A percentile compares a stretch with the other conserved stretches of the same genome.
Conservation (phyloP, 2,797 vertebrate species). For the Macropus fuliginosus region DNA sequence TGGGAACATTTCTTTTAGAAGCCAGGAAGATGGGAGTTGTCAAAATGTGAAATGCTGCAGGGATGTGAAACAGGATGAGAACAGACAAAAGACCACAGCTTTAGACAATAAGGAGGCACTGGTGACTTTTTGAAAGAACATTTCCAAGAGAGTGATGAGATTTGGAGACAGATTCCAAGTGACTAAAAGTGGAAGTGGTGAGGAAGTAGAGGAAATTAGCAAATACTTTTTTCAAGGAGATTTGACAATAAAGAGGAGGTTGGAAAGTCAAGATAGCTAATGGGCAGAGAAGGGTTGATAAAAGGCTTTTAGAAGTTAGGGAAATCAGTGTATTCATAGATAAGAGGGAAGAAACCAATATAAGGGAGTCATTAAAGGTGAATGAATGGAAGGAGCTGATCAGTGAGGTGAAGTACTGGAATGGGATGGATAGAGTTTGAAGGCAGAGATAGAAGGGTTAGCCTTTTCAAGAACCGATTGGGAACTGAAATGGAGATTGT, state of each 20-base stretch:
- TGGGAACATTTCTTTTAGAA: not conserved
- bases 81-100: not conserved
- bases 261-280: not conserved
- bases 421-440: not conserved
- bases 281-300: not conserved
- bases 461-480: not conserved
- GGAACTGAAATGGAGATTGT: not conserved
- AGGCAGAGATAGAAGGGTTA: not conserved
- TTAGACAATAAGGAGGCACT: not conserved
- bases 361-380: not conserved
- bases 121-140: not conserved
- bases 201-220: not conserved
- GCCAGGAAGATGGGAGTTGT: not conserved
- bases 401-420: not conserved
- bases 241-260: not conserved
- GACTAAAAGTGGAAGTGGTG: not conserved
- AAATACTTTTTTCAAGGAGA: not conserved
- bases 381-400: not conserved
- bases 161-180: not conserved
- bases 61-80: not conserved
- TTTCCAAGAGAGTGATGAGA: not conserved
- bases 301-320: not conserved
- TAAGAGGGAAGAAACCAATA: not conserved
- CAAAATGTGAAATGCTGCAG: not conserved
- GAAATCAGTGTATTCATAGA: not conserved